Base-by-base conservation (phyloP, 1,140 invertebrate genomes). In the Carcinoscorpius rotundicauda region DNA sequence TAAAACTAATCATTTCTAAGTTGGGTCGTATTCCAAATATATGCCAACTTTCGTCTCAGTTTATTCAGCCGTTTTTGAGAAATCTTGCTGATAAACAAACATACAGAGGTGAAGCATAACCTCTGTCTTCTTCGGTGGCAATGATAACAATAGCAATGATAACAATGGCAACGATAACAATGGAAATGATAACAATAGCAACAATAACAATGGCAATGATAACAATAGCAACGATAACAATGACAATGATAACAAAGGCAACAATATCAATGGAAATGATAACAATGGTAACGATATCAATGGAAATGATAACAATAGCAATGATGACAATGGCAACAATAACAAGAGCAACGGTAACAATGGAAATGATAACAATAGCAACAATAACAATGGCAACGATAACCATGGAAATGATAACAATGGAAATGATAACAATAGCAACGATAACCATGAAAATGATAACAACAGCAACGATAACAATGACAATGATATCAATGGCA, bases 301-400 rank as follows among this genome's bases (percentile, higher is more conserved):
- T 49, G 50, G 5, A 3, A 49, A 61, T 3, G 50, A 49, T 49
- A 61, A 61, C 48, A 11, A 61, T 48, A 4, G 11, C 52, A 61
- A 49, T 3, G 50, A 61, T 49, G 3, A 61, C 11, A 61, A 48
- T 49, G 3, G 48, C 60, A 61, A 61, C 48, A 61, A 49, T 49
- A 61, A 49, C 60, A 61, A 61, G 5, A 61, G 48, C 60, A 61
- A 61, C 48, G 3, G 3, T 49, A 61, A 49, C 60, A 61, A 61
- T 49, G 50, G 49, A n/a, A 61, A 4, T 5, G 50, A 49, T 48
- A 61, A 61, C 48, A 61, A 49, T 11, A 61, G 49, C 60, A 61
- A 61, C 3, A 61, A 61, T 48, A 55, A 49, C 11, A 61, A 61
- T 11, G 50, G 11, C 2, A 55, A 61, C 3, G 50, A 61, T 49